Evolutionary conservation across 2,888 invertebrate genomes (phyloP).

Genomic region (Orthosia cruda): DNA sequence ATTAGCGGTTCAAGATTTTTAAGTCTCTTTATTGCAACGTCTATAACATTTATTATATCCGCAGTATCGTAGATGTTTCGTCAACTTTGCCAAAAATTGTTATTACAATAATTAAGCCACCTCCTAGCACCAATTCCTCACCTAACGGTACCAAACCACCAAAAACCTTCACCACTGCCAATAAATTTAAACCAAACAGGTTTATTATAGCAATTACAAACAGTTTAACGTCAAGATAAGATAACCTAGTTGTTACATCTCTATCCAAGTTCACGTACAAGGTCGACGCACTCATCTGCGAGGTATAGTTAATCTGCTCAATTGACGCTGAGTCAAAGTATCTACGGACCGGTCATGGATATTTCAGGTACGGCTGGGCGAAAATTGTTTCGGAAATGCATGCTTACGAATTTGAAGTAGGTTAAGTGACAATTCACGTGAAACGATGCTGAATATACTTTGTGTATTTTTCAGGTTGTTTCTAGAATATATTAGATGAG

Average conservation of each 20-base stretch:
- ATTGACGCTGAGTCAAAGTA: conserved; percentile 48
- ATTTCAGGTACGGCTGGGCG: conserved; percentile 48
- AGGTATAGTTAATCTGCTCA: conserved; percentile 49
- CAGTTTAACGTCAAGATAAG: conserved; percentile 65
- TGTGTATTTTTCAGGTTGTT: conserved; percentile 36
- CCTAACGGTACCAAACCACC: conserved; percentile 32
- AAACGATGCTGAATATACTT: conserved; percentile 4
- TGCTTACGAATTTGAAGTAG: conserved; percentile 52
- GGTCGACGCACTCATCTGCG: conserved; percentile 61
- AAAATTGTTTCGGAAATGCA: conserved; percentile 62
- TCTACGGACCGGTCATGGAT: conserved; percentile 36
- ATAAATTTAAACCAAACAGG: conserved; percentile 56
- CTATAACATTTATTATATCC: too few species aligned
- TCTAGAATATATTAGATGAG: conserved; percentile 22
- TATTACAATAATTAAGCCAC: conserved; percentile 1
- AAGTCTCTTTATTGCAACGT: too few species aligned
- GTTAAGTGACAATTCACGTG: conserved; percentile 57
- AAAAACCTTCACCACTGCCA: conserved; percentile 34
- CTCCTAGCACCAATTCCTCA: conserved; percentile 16
- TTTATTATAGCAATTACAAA: conserved; percentile 61
- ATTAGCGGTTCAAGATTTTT: too few species aligned
- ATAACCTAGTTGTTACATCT: conserved; percentile 65
- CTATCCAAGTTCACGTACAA: conserved; percentile 67
- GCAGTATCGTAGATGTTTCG: not conserved
- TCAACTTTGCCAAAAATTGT: not conserved